Conservation (phyloP, 2,888 invertebrate species). For the Eupithecia insigniata region DNA sequence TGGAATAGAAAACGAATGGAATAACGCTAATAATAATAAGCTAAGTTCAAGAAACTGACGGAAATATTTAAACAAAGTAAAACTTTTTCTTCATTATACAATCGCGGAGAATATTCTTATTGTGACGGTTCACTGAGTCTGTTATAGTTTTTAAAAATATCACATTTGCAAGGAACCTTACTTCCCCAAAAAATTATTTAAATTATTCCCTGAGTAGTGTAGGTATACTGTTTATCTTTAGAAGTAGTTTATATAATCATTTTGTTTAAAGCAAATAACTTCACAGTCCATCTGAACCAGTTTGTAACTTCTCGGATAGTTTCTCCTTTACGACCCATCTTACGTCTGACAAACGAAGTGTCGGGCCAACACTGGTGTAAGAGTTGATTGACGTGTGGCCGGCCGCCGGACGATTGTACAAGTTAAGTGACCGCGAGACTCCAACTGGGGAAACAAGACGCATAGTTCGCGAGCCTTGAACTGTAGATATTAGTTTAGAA, state of each 20-base stretch:
- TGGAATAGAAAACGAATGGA: not conserved
- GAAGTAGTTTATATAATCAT: not conserved
- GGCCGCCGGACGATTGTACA: conserved; percentile 65
- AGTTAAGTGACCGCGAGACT: conserved; percentile 51
- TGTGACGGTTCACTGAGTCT: conserved; percentile 70
- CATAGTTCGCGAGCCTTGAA: conserved; percentile 61
- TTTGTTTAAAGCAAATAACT: not conserved
- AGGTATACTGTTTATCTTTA: not conserved
- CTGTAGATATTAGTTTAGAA: conserved; percentile 66
- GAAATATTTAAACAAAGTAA: conserved; percentile 83
- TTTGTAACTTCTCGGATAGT: conserved; percentile 37
- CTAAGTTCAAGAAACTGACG: conserved; percentile 65
- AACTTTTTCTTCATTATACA: conserved; percentile 78
- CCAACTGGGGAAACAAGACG: conserved; percentile 56
- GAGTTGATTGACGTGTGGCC: conserved; percentile 77
- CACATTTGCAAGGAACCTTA: conserved; percentile 1
- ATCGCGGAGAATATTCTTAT: conserved; percentile 68
- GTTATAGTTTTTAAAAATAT: conserved; percentile 51
- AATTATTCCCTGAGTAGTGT: not conserved
- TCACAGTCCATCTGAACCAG: conserved; percentile 15
- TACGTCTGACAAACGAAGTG: conserved; percentile 45
- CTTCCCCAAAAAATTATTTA: not conserved
- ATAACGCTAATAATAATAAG: conserved; percentile 53
- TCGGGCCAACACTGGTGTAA: conserved; percentile 53
- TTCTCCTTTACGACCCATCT: conserved; percentile 38